Base-by-base conservation (phyloP, 64 coral and sea anemone species). In the Montipora cactus region DNA sequence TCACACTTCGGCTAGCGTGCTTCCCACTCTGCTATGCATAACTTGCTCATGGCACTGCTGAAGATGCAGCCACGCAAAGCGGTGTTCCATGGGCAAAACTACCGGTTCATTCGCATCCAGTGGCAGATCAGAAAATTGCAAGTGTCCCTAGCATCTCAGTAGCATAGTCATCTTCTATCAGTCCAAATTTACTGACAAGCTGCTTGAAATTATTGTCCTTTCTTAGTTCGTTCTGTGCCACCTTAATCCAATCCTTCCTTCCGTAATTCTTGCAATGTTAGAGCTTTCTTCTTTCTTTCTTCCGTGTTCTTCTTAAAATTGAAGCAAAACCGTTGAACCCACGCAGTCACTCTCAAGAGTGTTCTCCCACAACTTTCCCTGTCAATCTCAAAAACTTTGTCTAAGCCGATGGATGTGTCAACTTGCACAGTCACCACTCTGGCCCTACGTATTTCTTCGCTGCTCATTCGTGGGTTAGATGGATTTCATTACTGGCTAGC, bases 1-100 rank as follows among this genome's bases (percentile, higher is more conserved):
- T 13, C 92, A 44, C 66, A 94, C n/a, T 76, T 94, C 46, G 0
- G 87, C 68, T 1, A 90, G 44, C 9, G 93, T 95, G 5, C 67
- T 79, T 84, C 78, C 61, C 20, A 90, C 88, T 59, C 93, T 80
- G 37, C 88, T n/a, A 21, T 90, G 80, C 7, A 64, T 72, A 6
- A 79, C 44, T 78, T 71, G 44, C 47, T 18, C 8, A 23, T 90
- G 88, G 45, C 93, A 95, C 20, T 95, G 55, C 74, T 52, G 15
- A 28, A 95, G 49, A 22, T 83, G 50, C 47, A 95, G 51, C 28
- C 50, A 62, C 45, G 93, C 90, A 7, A 95, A 46, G 12, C 61
- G 67, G 47, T 95, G 93, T n/a, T 95, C 67, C 50, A 49, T 80
- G 49, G 88, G 87, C 25, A 95, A 86, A 12, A 95, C 52, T 23